Evolutionary conservation across 2,113 vertebrate genomes (phyloP).

Genomic region (Solenodon paradoxus): DNA sequence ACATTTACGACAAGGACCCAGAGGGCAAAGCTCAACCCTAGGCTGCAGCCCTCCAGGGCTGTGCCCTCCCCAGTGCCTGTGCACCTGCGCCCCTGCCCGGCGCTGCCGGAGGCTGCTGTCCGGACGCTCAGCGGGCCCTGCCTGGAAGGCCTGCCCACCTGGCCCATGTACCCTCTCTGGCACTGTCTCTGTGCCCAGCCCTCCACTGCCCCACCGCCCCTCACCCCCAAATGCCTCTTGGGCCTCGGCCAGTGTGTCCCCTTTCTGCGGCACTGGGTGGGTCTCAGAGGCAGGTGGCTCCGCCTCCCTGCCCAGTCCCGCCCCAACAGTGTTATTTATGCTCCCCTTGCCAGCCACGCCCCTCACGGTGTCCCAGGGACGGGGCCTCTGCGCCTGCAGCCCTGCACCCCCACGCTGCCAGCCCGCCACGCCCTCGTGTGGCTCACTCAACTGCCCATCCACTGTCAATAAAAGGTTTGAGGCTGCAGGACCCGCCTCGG

Average conservation of each 20-base stretch:
- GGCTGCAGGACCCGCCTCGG: background rate
- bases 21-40: constrained; percentile 91
- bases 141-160: too few relatives aligned
- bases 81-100: background rate
- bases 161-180: too few relatives aligned
- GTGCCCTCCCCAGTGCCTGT: too few relatives aligned
- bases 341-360: background rate
- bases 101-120: too few relatives aligned
- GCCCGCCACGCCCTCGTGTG: background rate
- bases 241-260: background rate
- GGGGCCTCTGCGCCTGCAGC: background rate
- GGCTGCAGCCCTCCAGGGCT: constrained; percentile 40
- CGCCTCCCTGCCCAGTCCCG: background rate
- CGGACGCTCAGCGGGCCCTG: too few relatives aligned
- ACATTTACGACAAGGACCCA: constrained; percentile 95
- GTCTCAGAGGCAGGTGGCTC: background rate
- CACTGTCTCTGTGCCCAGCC: too few relatives aligned
- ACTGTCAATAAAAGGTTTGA: constrained; percentile 66
- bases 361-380: background rate
- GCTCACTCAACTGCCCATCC: background rate
- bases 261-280: background rate
- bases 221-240: too few relatives aligned
- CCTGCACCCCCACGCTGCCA: background rate
- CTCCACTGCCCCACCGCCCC: too few relatives aligned
- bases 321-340: constrained; percentile 60